Base-by-base conservation (phyloP, 2,113 vertebrate species). In the Xenopus borealis region DNA sequence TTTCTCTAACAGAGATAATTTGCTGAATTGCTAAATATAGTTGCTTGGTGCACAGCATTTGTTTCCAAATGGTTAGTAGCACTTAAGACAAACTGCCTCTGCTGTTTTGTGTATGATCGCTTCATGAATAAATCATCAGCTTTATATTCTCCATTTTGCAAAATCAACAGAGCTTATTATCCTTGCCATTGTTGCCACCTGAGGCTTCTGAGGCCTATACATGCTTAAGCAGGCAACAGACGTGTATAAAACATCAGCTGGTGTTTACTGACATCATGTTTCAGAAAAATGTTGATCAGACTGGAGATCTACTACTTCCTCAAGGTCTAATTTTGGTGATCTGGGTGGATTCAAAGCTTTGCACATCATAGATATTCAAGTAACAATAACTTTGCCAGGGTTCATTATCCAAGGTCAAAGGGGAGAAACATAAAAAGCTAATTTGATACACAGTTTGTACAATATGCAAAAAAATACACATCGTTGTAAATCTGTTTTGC, bases 51-150 rank as follows among this genome's bases (percentile, higher is more conserved):
- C 66, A 78, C 20, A 12, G 7, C 8, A 16, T 20, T 57, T 80
- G 2, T 64, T 57, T 75, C 18, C n/a, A 68, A 82, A 79, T 55
- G 0, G 33, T 72, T 78, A 45, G 14, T 14, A 62, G 50, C 66
- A 46, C 2, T 75, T 71, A 73, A 77, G 27, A 18, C 44, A 74
- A 46, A 83, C 75, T 52, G 9, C 10, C 78, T 4, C 7, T 7
- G 20, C 14, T 33, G 0, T 72, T 75, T 81, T 20, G 58, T 19
- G 71, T 76, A 71, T 10, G 7, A 58, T 65, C 18, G 47, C 6
- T 66, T 52, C 64, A 63, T 79, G 17, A 46, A 76, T n/a, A 74
- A 78, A n/a, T 14, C 65, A 64, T 76, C 19, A 58, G 46, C 20
- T 59, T 76, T 74, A 67, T 0, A 62, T 30, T 61, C 79, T 67